A percentile compares a stretch with the other conserved stretches of the same genome.
phyloP scores from a whole-genome alignment of 2,113 vertebrate species.

The Chaetura pelagica region DNA sequence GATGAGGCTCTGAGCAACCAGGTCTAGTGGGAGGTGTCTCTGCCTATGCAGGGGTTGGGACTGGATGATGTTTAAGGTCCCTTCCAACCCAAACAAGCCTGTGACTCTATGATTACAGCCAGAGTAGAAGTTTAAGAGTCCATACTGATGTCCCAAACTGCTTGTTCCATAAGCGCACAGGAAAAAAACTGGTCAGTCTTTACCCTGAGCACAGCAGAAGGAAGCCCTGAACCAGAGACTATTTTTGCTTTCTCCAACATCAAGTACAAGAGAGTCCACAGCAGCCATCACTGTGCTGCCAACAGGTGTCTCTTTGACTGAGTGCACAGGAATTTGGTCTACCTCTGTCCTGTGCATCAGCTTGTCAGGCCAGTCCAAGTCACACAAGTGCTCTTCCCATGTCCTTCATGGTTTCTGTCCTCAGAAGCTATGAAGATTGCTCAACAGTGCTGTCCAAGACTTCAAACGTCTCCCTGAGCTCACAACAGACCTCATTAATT shows the following conservation, averaged over 20 bases:
- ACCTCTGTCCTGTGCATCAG: background rate
- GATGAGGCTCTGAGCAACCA: too few relatives aligned
- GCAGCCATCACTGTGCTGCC: accelerated
- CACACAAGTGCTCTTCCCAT: accelerated
- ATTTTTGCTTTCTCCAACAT: background rate
- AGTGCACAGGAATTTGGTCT: accelerated
- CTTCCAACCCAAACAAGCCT: too few relatives aligned
- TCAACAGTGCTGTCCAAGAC: background rate
- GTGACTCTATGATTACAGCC: background rate
- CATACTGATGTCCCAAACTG: background rate
- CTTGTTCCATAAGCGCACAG: accelerated
- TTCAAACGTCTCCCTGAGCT: background rate
- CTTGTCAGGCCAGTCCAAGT: background rate
- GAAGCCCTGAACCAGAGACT: background rate
- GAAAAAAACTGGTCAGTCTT: background rate
- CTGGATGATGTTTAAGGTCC: too few relatives aligned
- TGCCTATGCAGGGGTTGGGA: too few relatives aligned
- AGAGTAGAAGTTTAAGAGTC: background rate
- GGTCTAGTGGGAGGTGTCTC: too few relatives aligned
- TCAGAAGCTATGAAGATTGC: background rate
- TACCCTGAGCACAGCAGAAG: background rate
- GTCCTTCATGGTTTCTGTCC: background rate
- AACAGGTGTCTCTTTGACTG: background rate
- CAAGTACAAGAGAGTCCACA: accelerated
- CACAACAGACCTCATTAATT: background rate